These are phyloP conservation scores for Troides aeacus DNA, from an alignment of 2,888 invertebrate genomes.

Conservation along the genomic window DNA sequence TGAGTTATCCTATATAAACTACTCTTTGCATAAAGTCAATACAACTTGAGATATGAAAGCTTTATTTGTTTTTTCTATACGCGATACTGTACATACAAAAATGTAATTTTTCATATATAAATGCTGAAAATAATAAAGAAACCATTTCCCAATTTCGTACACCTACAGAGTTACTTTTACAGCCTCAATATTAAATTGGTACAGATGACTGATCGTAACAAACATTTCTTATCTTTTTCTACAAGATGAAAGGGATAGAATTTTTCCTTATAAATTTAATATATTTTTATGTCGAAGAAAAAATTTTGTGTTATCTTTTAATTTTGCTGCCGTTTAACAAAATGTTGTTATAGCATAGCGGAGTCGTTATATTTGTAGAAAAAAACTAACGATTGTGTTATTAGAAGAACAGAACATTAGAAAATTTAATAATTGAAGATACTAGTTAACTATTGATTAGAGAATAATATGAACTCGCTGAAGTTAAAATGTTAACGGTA, in stretches of 20 bases:
- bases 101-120: neutral
- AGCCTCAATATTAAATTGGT: constrained; percentile 4
- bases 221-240: neutral
- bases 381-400: no score
- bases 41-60: neutral
- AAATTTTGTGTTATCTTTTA: neutral
- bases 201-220: neutral
- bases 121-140: neutral
- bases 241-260: neutral
- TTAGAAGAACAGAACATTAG: no score
- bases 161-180: neutral
- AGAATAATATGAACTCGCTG: no score
- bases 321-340: neutral
- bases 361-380: no score
- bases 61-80: neutral
- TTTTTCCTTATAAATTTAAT: neutral
- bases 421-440: no score
- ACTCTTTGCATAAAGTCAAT: neutral
- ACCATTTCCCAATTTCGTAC: neutral
- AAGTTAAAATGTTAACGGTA: no score
- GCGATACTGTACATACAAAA: neutral
- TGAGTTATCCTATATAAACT: neutral
- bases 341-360: no score
- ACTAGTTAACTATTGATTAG: no score
- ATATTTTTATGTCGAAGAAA: neutral